Evolutionary conservation across 2,113 vertebrate species (phyloP).

Genomic region (Siniperca knerii): DNA sequence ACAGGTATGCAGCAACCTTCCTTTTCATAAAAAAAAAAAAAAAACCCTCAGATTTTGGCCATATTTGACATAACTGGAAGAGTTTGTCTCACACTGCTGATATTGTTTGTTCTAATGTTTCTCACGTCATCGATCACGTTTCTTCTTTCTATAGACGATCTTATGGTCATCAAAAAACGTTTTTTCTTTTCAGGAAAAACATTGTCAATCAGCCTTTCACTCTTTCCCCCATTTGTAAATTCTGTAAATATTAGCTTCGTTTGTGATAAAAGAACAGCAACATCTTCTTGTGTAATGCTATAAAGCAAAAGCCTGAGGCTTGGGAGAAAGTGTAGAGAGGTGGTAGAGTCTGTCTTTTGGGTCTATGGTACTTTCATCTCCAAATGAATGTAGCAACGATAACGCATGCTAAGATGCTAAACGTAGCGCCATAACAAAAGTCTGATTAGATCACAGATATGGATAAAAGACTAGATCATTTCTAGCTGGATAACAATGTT

Average conservation of each 20-base stretch:
- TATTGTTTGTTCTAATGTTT: neutral
- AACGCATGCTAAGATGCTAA: conserved; percentile 18
- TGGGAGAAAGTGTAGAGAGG: neutral
- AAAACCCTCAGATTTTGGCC: neutral
- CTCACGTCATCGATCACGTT: neutral
- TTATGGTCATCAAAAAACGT: neutral
- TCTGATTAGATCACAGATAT: conserved; percentile 9
- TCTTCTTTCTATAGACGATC: neutral
- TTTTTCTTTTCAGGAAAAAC: neutral
- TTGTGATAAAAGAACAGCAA: neutral
- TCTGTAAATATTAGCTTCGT: neutral
- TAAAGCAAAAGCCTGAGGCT: neutral
- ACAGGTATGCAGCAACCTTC: neutral
- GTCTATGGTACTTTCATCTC: conserved; percentile 1
- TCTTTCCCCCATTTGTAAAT: neutral
- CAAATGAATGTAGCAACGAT: neutral
- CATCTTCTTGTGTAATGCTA: neutral
- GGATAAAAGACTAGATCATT: neutral
- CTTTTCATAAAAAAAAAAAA: neutral
- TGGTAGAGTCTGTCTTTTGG: neutral
- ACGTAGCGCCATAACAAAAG: conserved; percentile 12
- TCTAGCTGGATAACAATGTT: neutral
- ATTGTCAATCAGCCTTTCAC: neutral
- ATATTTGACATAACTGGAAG: neutral
- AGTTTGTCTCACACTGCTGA: no score